phyloP scores from a whole-genome alignment of 2,888 invertebrate species.

The Macaria liturata region DNA sequence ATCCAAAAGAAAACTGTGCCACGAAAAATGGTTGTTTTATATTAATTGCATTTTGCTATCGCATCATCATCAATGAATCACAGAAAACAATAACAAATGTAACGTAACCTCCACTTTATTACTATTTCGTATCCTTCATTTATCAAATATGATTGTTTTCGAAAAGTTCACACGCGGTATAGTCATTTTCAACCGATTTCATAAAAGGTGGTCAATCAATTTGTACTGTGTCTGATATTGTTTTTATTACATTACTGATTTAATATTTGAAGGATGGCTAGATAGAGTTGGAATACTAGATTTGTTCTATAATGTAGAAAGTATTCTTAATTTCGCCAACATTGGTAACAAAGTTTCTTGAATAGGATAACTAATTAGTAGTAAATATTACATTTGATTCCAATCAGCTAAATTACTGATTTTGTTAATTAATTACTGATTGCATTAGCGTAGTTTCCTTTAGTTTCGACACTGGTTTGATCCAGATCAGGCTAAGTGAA shows the following conservation, averaged over 20 bases:
- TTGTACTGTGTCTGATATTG: too few species aligned
- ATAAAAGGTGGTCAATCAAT: slow-evolving; percentile 10
- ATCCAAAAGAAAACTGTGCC: too few species aligned
- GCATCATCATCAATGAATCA: not conserved
- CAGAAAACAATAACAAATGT: slow-evolving; percentile 4
- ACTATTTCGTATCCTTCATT: slow-evolving; percentile 1
- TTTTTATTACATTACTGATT: too few species aligned
- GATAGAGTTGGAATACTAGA: too few species aligned
- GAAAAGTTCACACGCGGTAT: slow-evolving; percentile 12
- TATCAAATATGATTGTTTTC: slow-evolving; percentile 18
- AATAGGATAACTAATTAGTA: too few species aligned
- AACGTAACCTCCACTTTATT: slow-evolving; percentile 6
- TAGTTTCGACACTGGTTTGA: slow-evolving; percentile 27
- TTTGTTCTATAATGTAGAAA: too few species aligned
- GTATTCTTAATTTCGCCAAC: too few species aligned
- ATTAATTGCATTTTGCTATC: slow-evolving; percentile 25
- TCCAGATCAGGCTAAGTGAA: slow-evolving; percentile 36
- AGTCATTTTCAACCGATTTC: not conserved
- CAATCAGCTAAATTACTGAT: too few species aligned
- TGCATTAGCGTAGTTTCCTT: slow-evolving; percentile 4
- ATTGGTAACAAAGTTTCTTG: too few species aligned
- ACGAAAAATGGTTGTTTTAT: slow-evolving; percentile 11
- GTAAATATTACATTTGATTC: too few species aligned
- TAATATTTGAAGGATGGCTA: too few species aligned
- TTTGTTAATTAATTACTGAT: too few species aligned